phyloP scores from a whole-genome alignment of 2,888 invertebrate genomes.

The Agrochola macilenta region DNA sequence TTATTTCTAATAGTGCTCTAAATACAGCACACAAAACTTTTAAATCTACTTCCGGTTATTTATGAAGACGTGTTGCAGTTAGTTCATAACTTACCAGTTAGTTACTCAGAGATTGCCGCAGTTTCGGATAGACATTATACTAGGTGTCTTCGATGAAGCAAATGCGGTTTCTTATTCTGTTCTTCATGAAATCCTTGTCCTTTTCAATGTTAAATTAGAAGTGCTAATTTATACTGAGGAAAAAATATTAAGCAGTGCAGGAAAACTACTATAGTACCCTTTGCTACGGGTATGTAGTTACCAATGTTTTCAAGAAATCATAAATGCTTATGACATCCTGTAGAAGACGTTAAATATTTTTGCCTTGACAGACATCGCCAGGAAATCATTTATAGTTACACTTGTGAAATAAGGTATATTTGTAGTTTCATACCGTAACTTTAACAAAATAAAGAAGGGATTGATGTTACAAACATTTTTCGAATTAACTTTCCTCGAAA shows the following conservation, averaged over 20 bases:
- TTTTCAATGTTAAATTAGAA: constrained; percentile 53
- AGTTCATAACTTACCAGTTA: constrained; percentile 70
- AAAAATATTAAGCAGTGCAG: constrained; percentile 53
- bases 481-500: constrained; percentile 13
- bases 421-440: neutral
- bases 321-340: neutral
- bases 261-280: constrained; percentile 25
- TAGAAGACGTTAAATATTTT: constrained; percentile 14
- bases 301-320: neutral
- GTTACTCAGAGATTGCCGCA: constrained; percentile 60
- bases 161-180: constrained; percentile 52
- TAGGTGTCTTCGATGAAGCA: constrained; percentile 62
- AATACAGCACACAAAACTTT: constrained; percentile 9
- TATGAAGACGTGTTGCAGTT: constrained; percentile 48
- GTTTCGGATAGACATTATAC: constrained; percentile 57
- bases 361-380: constrained; percentile 28
- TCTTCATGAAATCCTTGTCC: constrained; percentile 62
- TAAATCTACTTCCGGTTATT: constrained; percentile 29
- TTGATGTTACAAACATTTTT: neutral
- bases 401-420: neutral
- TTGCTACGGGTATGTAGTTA: neutral
- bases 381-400: neutral
- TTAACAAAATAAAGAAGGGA: neutral
- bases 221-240: constrained; percentile 51
- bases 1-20: neutral